phyloP scores from a whole-genome alignment of 2,113 vertebrate species.

The Nycticebus coucang region DNA sequence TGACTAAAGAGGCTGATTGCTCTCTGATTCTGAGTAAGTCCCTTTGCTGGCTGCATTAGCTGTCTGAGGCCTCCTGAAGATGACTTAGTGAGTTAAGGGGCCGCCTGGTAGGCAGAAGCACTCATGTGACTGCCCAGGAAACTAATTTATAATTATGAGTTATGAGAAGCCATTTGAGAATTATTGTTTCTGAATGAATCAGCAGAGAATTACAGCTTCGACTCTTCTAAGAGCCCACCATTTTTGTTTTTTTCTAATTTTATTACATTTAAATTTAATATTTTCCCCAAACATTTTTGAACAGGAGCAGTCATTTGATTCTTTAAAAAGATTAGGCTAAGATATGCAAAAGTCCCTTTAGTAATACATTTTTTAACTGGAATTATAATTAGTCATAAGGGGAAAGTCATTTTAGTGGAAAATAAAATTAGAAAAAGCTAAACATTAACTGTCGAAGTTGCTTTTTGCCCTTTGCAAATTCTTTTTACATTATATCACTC shows the following conservation, averaged over 20 bases:
- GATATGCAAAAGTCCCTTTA: constrained; percentile 55
- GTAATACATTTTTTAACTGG: constrained; percentile 66
- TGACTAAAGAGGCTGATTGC: background rate
- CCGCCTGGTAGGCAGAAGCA: background rate
- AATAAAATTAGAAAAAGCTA: constrained; percentile 75
- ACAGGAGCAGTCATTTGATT: constrained; percentile 56
- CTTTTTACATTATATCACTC: constrained; percentile 74
- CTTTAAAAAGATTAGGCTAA: constrained; percentile 51
- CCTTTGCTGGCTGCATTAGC: background rate
- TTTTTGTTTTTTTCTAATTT: constrained; percentile 56
- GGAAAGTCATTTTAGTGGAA: constrained; percentile 73
- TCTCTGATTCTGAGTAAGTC: background rate
- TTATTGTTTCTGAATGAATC: constrained; percentile 44
- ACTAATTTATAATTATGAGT: constrained; percentile 38
- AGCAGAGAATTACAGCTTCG: constrained; percentile 2
- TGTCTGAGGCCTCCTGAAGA: background rate
- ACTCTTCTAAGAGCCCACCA: background rate
- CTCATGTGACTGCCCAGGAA: background rate
- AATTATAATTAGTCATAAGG: constrained; percentile 75
- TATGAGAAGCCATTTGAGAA: constrained; percentile 25
- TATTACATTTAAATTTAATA: constrained; percentile 39
- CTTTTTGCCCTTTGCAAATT: constrained; percentile 71
- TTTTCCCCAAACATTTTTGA: constrained; percentile 30
- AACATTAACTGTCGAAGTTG: constrained; percentile 69
- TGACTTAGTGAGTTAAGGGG: constrained; percentile 3